Conservation (phyloP, 2,888 invertebrate species). For the Yponomeuta plumbellus region DNA sequence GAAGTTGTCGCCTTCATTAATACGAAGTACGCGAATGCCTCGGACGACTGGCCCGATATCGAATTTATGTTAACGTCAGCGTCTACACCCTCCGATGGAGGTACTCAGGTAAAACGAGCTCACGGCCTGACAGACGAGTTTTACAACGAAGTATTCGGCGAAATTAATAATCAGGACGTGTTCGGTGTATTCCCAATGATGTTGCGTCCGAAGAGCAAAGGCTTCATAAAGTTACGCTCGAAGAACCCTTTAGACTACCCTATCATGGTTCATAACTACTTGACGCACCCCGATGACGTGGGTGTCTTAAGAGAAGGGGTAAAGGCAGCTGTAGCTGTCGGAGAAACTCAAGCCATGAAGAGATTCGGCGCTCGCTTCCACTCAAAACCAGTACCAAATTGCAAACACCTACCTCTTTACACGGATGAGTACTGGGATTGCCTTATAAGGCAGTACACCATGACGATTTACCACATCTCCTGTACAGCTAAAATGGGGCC, state of each 20-base stretch:
- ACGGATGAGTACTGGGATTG: slow-evolving; percentile 95
- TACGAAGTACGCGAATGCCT: slow-evolving; percentile 90
- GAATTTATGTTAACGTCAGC: slow-evolving; percentile 93
- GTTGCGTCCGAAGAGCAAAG: slow-evolving; percentile 90
- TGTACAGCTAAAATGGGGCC: slow-evolving; percentile 93
- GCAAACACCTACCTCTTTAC: slow-evolving; percentile 84
- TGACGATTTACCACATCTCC: slow-evolving; percentile 92
- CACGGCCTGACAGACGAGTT: slow-evolving; percentile 89
- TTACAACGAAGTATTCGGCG: slow-evolving; percentile 84
- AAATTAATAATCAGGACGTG: slow-evolving; percentile 84
- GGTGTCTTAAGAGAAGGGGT: slow-evolving; percentile 89
- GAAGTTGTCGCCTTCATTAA: slow-evolving; percentile 93
- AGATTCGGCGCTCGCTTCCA: slow-evolving; percentile 87
- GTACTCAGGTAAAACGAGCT: slow-evolving; percentile 85
- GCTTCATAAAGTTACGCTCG: slow-evolving; percentile 83
- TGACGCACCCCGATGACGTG: slow-evolving; percentile 91
- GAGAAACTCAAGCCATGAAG: slow-evolving; percentile 86
- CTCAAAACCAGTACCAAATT: slow-evolving; percentile 85
- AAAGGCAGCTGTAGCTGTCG: slow-evolving; percentile 88
- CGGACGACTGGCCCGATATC: slow-evolving; percentile 94
- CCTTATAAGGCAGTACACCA: slow-evolving; percentile 87
- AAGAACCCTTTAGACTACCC: slow-evolving; percentile 88
- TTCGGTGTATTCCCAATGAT: slow-evolving; percentile 93
- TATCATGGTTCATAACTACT: slow-evolving; percentile 92
- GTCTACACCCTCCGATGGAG: slow-evolving; percentile 90